These are phyloP conservation scores for Ophthalmotilapia sp. DNA, from an alignment of 2,113 vertebrate genomes.

Conservation along the genomic window DNA sequence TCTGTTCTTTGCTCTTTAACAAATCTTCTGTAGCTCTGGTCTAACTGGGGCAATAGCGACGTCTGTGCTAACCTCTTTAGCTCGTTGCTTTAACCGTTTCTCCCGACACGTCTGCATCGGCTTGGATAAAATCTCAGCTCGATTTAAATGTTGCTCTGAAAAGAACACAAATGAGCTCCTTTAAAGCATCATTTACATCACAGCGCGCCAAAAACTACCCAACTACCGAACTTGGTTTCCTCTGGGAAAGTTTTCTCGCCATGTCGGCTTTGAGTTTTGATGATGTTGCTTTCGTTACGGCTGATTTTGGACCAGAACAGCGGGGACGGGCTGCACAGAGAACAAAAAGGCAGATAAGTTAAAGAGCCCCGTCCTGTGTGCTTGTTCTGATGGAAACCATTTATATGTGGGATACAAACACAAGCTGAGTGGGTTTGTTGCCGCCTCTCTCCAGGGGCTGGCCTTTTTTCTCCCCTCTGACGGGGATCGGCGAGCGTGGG, in stretches of 20 bases:
- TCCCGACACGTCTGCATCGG: neutral
- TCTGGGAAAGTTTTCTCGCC: neutral
- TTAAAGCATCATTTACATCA: neutral
- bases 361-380: neutral
- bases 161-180: neutral
- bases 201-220: neutral
- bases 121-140: neutral
- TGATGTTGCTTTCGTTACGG: neutral
- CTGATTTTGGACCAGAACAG: neutral
- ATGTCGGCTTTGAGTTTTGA: neutral
- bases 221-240: neutral
- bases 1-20: neutral
- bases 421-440: neutral
- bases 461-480: neutral
- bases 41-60: neutral
- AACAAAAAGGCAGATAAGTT: neutral
- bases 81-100: neutral
- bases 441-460: neutral
- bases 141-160: neutral
- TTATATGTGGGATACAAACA: neutral
- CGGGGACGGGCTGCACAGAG: fast-evolving
- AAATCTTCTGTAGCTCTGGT: fast-evolving
- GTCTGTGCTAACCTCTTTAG: neutral
- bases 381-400: neutral
- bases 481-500: neutral